These are phyloP conservation scores for Ifrita kowaldi DNA, from an alignment of 2,113 vertebrate species.

Conservation along the genomic window DNA sequence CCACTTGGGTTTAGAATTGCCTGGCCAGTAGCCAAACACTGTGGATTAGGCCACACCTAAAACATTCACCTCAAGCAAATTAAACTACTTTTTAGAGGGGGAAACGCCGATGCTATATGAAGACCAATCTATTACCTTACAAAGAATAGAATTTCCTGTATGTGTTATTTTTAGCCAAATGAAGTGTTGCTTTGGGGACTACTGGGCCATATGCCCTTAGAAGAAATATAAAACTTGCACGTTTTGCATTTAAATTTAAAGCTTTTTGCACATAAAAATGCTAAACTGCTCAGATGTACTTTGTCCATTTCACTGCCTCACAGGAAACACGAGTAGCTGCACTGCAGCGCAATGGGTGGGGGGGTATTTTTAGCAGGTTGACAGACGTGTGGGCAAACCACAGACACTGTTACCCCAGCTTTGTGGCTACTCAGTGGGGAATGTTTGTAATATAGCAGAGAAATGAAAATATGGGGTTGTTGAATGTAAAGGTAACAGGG, in stretches of 20 bases:
- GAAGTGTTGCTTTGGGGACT: not conserved
- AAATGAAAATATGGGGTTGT: not conserved
- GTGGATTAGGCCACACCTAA: not conserved
- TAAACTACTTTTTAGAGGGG: not conserved
- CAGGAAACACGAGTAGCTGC: not conserved
- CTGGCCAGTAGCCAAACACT: not conserved
- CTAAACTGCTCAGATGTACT: not conserved
- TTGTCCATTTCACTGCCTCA: not conserved
- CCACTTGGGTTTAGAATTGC: not conserved
- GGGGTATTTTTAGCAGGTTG: constrained; percentile 36
- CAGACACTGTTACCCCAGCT: not conserved
- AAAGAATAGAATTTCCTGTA: constrained; percentile 37
- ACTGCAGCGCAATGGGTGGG: not conserved
- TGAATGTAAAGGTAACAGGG: not conserved
- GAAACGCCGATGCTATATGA: not conserved
- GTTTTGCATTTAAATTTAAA: not conserved
- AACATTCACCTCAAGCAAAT: not conserved
- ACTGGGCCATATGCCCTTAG: not conserved
- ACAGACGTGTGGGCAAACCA: not conserved
- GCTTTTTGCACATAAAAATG: not conserved
- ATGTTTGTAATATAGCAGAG: not conserved
- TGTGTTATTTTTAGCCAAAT: constrained; percentile 25
- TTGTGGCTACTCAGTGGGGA: not conserved
- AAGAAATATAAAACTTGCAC: not conserved
- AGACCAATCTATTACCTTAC: not conserved